Percentiles rank a stretch among this genome's conserved stretches.
Evolutionary conservation across 2,797 vertebrate genomes (phyloP).

Genomic region (Crypturellus tataupa): DNA sequence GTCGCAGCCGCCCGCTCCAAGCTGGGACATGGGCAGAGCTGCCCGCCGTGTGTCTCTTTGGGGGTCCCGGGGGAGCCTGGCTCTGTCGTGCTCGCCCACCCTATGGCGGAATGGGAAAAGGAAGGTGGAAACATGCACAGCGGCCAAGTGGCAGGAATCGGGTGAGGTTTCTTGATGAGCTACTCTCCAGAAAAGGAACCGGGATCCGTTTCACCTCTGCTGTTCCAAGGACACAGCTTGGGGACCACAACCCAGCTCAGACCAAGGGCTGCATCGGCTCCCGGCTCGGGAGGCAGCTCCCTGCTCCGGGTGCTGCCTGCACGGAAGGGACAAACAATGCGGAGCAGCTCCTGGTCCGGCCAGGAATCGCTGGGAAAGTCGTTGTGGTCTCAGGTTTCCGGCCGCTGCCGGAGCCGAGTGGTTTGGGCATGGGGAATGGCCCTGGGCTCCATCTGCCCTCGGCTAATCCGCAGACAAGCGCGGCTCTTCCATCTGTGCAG

Average conservation of each 20-base stretch:
- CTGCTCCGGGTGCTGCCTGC: neutral
- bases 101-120: fast-evolving
- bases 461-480: conserved; percentile 61
- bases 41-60: fast-evolving
- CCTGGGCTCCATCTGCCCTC: conserved; percentile 56
- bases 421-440: conserved; percentile 14
- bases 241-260: neutral
- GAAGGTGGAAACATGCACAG: fast-evolving
- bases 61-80: neutral
- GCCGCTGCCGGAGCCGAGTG: neutral
- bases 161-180: neutral
- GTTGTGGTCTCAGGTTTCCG: conserved; percentile 11
- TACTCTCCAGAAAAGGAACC: neutral
- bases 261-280: neutral
- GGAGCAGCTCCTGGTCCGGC: neutral
- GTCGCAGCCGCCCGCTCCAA: fast-evolving
- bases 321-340: neutral
- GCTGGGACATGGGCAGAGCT: fast-evolving
- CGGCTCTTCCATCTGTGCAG: conserved; percentile 59
- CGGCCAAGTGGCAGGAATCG: neutral
- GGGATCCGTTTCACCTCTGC: neutral
- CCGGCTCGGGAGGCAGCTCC: neutral
- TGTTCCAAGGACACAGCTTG: fast-evolving
- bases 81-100: fast-evolving
- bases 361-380: conserved; percentile 30